Percentiles rank a stretch among this genome's conserved stretches.
Evolutionary conservation across 2,113 vertebrate genomes (phyloP).

Genomic region (Neotragus pygmaeus): DNA sequence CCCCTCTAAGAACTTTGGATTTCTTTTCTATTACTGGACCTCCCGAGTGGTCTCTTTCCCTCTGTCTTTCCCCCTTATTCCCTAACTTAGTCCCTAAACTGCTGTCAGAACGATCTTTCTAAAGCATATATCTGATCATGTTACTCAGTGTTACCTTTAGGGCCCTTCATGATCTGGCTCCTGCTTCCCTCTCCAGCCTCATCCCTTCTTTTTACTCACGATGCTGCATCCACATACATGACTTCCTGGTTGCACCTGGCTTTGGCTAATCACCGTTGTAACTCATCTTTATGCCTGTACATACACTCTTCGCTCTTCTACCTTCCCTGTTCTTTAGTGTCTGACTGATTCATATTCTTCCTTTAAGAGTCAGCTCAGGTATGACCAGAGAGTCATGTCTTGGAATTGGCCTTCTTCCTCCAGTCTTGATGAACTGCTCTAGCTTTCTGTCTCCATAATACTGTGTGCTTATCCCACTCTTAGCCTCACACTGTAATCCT

Average conservation of each 20-base stretch:
- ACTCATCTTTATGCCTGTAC: neutral
- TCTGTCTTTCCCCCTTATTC: neutral
- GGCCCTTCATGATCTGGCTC: neutral
- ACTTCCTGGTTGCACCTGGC: neutral
- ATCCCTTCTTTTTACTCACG: neutral
- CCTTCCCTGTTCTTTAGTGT: neutral
- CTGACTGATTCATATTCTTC: neutral
- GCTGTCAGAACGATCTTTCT: neutral
- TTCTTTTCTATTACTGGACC: neutral
- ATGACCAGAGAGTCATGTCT: neutral
- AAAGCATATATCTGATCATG: neutral
- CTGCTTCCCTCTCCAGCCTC: neutral
- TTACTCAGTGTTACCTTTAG: neutral
- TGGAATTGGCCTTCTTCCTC: neutral
- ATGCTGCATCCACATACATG: neutral
- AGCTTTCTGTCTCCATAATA: neutral
- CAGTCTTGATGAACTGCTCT: neutral
- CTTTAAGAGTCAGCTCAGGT: neutral
- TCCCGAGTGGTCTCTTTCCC: neutral
- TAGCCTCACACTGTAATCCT: neutral
- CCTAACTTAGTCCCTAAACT: neutral
- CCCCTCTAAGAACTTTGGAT: neutral
- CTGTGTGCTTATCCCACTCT: neutral
- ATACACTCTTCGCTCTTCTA: neutral
- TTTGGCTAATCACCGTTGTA: conserved; percentile 5